Evolutionary conservation across 1,140 invertebrate species (phyloP), one percentile per base, ranked within the genome.

Genomic region (Leptinotarsa texana): DNA sequence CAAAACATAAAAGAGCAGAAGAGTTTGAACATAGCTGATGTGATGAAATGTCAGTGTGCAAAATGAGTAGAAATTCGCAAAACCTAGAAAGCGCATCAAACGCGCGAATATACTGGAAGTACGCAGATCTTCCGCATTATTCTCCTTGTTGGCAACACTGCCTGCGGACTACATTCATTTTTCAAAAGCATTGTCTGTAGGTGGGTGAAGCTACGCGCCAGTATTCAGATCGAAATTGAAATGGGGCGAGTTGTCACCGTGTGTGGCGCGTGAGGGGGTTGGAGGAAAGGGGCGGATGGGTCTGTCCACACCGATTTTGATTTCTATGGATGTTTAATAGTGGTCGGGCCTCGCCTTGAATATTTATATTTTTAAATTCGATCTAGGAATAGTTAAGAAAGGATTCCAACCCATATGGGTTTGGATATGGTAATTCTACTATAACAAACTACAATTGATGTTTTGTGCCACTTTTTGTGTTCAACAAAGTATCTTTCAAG

Each of bases 211-310:
- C 4, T 13, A 18, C 27, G 13, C 21, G 51, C 4, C 51, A 57
- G 51, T 15, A 18, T 70, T 48, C n/a, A 47, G 5, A 33, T 22
- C 4, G 57, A 17, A n/a, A 67, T 33, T 24, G 47, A 18, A 51
- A 66, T 49, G 3, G 22, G 63, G 75, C 18, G 61, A 73, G 63
- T 70, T 67, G 62, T 63, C 72, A 72, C 72, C 66, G 72, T 77
- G 75, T 74, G 75, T 77, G 72, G 75, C 57, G 67, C 68, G n/a
- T n/a, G 65, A 24, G 65, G 65, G 65, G 65, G 27, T 61, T 24
- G 22, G 69, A 51, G 69, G 69, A 22, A 42, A 42, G 24, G 22
- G 51, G n/a, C n/a, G 51, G 51, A n/a, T 42, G 13, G 24, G 65
- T 33, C 65, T 27, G 65, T 67, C 65, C 65, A 42, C 65, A 67